phyloP scores from a whole-genome alignment of 2,888 invertebrate species.

The Pyrocoelia pectoralis region DNA sequence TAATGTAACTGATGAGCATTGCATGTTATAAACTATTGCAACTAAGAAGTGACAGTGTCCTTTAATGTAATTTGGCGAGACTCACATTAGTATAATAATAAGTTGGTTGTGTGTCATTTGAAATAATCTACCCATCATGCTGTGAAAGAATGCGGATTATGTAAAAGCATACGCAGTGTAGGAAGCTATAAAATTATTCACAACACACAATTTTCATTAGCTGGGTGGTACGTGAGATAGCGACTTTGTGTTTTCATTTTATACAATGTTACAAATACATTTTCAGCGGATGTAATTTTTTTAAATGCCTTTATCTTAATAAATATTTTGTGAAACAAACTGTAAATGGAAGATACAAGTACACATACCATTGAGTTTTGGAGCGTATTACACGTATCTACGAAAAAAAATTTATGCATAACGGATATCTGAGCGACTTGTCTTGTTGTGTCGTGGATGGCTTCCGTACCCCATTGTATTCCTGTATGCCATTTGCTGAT shows the following conservation, averaged over 20 bases:
- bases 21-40: neutral
- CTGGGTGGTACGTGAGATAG: too few relatives aligned
- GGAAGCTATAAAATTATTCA: too few relatives aligned
- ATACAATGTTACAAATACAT: neutral
- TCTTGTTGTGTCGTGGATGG: constrained; percentile 39
- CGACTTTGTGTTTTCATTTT: too few relatives aligned
- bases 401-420: constrained; percentile 25
- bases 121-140: too few relatives aligned
- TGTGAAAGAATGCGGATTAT: too few relatives aligned
- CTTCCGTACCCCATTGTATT: constrained; percentile 43
- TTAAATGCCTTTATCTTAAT: constrained; percentile 2
- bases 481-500: constrained; percentile 41
- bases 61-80: neutral
- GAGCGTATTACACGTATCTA: constrained; percentile 14
- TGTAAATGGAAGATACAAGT: constrained; percentile 16
- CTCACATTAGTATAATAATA: too few relatives aligned
- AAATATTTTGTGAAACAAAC: constrained; percentile 6
- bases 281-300: neutral
- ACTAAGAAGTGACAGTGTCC: neutral
- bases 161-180: too few relatives aligned
- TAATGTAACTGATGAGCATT: neutral
- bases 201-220: too few relatives aligned
- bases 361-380: constrained; percentile 26
- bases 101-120: too few relatives aligned
- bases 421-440: constrained; percentile 41